These are phyloP conservation scores for Thecophora atra DNA, from an alignment of 2,888 invertebrate genomes.

Conservation along the genomic window DNA sequence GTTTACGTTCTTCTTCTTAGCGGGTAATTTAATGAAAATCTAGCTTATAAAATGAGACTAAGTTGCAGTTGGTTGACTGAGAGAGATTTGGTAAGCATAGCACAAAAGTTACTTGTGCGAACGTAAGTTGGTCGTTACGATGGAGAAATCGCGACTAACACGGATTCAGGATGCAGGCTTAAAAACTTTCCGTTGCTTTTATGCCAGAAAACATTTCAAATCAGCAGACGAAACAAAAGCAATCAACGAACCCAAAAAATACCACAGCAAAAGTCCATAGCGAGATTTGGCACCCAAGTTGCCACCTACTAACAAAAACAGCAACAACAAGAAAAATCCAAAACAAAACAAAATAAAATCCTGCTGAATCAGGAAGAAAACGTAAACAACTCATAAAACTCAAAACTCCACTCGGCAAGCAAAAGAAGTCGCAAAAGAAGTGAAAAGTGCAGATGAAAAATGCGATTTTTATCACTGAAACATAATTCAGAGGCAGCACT, in stretches of 20 bases:
- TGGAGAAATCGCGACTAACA: neutral
- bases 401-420: neutral
- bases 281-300: slow-evolving; percentile 22
- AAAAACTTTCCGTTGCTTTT: neutral
- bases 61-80: too few species aligned
- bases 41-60: neutral
- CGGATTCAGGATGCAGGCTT: neutral
- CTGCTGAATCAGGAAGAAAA: slow-evolving; percentile 4
- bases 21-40: slow-evolving; percentile 8
- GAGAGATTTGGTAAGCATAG: neutral
- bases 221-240: slow-evolving; percentile 1
- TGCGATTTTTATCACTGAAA: slow-evolving; percentile 23
- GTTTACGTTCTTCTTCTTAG: too few species aligned
- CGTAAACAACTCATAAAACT: neutral
- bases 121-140: too few species aligned
- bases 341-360: slow-evolving; percentile 25
- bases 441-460: neutral
- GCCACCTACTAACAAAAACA: slow-evolving; percentile 9
- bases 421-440: too few species aligned
- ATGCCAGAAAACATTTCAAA: slow-evolving; percentile 8
- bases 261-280: neutral
- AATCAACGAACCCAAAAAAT: slow-evolving; percentile 4
- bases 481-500: slow-evolving; percentile 24
- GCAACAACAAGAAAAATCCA: neutral
- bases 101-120: too few species aligned